Base-by-base conservation (phyloP, 2,797 vertebrate genomes). In the Falco biarmicus region DNA sequence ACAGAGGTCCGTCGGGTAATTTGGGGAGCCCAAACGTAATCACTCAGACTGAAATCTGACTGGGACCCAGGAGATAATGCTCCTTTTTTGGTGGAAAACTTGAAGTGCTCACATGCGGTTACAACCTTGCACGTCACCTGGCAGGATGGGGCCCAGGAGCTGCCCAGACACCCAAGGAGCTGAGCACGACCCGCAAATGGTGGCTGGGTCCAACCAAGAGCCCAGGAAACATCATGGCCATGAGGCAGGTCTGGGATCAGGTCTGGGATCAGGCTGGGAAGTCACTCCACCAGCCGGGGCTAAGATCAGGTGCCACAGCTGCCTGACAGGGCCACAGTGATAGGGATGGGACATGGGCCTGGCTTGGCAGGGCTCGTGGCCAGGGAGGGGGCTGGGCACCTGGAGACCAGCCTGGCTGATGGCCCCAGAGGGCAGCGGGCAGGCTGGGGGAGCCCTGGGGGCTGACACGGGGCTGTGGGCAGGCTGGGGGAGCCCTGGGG, bases 301-400 rank as follows among this genome's bases (percentile, higher is more conserved):
- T 43, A 19, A 53, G 47, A 34, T 20, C 0, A n/a, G 9, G 19
- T 37, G 39, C 16, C 1, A 0, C 2, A 0, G 50, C 2, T 3
- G 1, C 16, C 66, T 63, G 48, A 57, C 17, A 78, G 29, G n/a
- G 29, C 59, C 54, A 34, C 0, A 2, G 31, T 13, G 59, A 68
- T 19, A 48, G 56, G 43, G 53, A 48, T 3, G 21, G 34, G 41
- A 43, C 15, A 1, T 1, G 20, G 28, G 31, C 32, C 24, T 32
- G 32, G 29, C 22, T 22, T 8, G 5, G 48, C 29, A 60, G 54
- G 31, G 21, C 17, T 29, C 57, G 2, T 1, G 24, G 60, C 18
- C 0, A 1, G 26, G 32, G 31, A 39, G 34, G 8, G 32, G 18
- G 25, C 61, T 2, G 41, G 14, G 39, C 4, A 74, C 18, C 28